phyloP scores from a whole-genome alignment of 2,888 invertebrate species.

The Hemaris fuciformis region DNA sequence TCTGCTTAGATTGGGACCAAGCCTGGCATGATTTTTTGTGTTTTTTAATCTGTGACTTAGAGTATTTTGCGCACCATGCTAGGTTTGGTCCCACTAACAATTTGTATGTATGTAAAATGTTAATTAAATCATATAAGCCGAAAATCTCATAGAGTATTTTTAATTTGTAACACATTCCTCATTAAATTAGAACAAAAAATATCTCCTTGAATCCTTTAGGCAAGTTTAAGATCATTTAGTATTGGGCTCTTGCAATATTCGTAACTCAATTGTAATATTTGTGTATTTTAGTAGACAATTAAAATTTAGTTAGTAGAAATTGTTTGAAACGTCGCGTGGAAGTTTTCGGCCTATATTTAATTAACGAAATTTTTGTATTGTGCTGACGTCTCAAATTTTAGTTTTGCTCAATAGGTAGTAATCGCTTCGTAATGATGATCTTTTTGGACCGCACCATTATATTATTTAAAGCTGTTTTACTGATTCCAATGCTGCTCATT shows the following conservation, averaged over 20 bases:
- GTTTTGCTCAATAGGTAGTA: conserved; percentile 1
- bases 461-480: too few species aligned
- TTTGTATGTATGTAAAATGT: conserved; percentile 9
- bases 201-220: background rate
- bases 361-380: conserved; percentile 17
- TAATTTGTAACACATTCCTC: conserved; percentile 7
- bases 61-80: background rate
- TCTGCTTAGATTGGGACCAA: background rate
- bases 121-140: conserved; percentile 10
- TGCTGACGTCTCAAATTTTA: conserved; percentile 16
- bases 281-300: background rate
- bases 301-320: conserved; percentile 1
- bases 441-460: background rate
- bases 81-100: background rate
- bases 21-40: background rate
- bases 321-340: conserved; percentile 17
- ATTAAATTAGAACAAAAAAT: conserved; percentile 2
- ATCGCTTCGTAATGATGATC: conserved; percentile 7
- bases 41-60: background rate
- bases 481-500: too few species aligned
- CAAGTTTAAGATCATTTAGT: background rate
- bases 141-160: conserved; percentile 10
- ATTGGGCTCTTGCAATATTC: conserved; percentile 1
- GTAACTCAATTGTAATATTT: background rate
- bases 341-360: conserved; percentile 10